Percentiles rank a stretch among this genome's conserved stretches.
These are phyloP conservation scores for Cyprinodon variegatus DNA, from an alignment of 2,113 vertebrate species.

Conservation along the genomic window DNA sequence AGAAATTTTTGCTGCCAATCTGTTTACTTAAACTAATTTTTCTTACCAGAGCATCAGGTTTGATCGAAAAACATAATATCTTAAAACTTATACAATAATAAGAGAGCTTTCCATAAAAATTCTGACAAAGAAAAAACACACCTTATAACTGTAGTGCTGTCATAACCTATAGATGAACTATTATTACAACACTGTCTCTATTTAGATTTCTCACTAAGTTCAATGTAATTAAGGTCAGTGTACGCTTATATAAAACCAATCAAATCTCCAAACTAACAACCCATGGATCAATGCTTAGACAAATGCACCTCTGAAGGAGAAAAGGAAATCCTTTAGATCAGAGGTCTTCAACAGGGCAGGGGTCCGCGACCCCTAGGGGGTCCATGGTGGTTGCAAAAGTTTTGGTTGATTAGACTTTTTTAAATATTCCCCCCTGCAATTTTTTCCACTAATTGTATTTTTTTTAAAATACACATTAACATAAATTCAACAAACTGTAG, in stretches of 20 bases:
- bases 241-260: no score
- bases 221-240: background rate
- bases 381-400: no score
- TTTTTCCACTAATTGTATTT: no score
- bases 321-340: no score
- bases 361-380: no score
- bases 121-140: background rate
- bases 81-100: background rate
- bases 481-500: conserved; percentile 16
- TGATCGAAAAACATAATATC: background rate
- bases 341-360: no score
- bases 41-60: background rate
- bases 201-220: background rate
- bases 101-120: background rate
- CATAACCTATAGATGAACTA: background rate
- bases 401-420: no score
- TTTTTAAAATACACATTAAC: no score
- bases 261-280: no score
- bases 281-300: no score
- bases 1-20: background rate
- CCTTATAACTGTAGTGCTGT: background rate
- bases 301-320: no score
- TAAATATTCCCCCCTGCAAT: no score
- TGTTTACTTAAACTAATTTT: background rate
- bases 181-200: background rate